Evolutionary conservation across 2,797 vertebrate species (phyloP), one percentile per base, ranked within the genome.

Genomic region (Uromys caudimaculatus): DNA sequence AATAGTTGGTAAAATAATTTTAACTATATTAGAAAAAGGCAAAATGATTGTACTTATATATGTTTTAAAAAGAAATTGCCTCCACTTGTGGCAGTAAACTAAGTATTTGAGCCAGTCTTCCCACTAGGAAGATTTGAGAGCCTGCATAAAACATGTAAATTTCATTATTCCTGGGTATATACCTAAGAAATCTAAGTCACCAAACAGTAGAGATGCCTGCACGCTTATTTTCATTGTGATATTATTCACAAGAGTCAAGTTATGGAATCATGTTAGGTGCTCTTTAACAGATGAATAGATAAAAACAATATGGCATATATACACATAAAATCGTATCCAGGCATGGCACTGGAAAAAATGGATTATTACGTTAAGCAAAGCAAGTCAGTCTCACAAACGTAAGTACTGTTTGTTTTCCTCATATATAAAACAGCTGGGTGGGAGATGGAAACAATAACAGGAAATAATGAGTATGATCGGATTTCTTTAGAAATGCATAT

Each of bases 1-100:
- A 60, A 86, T n/a, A 88, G 76, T 69, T 76, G 24, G 75, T 73
- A 23, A 96, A 90, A 38, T 5, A 29, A 56, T 82, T 88, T 90
- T 56, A 94, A 67, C 41, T 56, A 24, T 27, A 38, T 73, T 94
- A 86, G 38, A 76, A 76, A 75, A 47, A 69, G 29, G 16, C 38
- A 50, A 86, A 93, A 47, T 60, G 8, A 67, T 19, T 73, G 23
- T 9, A 47, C 4, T 67, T 64, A 35, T 38, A 9, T 27, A 71
- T 41, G 1, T 85, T 84, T 76, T 87, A 54, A n/a, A n/a, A 86
- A 52, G 8, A 52, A 85, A 67, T 85, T 85, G 3, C 32, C 62
- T 67, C 44, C 62, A 52, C 29, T 84, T 6, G 17, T 17, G 58
- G 41, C 54, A 44, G 21, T 56, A 78, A 94, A 77, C 17, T 77